Base-by-base conservation (phyloP, 2,888 invertebrate genomes). In the Lysandra bellargus region DNA sequence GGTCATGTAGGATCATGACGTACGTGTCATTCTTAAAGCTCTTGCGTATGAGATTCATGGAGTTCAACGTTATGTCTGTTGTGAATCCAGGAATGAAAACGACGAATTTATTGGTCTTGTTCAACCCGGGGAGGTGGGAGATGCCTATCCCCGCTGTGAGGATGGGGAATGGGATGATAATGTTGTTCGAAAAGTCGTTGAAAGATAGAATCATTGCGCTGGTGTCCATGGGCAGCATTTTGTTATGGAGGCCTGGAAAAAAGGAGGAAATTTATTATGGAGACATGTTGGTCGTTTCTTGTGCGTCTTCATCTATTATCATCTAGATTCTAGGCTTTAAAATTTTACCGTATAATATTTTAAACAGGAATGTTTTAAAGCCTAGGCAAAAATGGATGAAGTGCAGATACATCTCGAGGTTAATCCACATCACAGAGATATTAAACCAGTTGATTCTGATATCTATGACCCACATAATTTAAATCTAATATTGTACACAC, bases 1-100 rank as follows among this genome's bases (percentile, higher is more conserved):
- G 92, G 83, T 94, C 94, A 77, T 94, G 94, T 0, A 94, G 83
- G 14, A 94, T 92, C 61, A 93, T 91, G 0, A 94, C 83, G 78
- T 93, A 93, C 80, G 89, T 92, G 64, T 92, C 88, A 0, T 86
- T 85, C 74, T 85, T 86, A 80, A 93, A 93, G 1, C 91, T 87
- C 14, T 91, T 86, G 49, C 92, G 86, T 7, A 94, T 86, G 44
- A 86, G 87, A 79, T 90, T 86, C 80, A 90, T 92, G 3, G 90
- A 90, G 57, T 85, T 88, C 72, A 90, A 91, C 81, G 90, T 86
- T 75, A 94, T 93, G 69, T 89, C 85, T 0, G 94, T 91, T 78
- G 90, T 93, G 83, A 88, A 94, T 5, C 94, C 94, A 0, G 88
- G 89, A 1, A 93, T 90, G 81, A 91, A 93, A 84, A 93, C 85